Evolutionary conservation across 2,888 invertebrate species (phyloP).

Genomic region (Parthenolecanium corni): DNA sequence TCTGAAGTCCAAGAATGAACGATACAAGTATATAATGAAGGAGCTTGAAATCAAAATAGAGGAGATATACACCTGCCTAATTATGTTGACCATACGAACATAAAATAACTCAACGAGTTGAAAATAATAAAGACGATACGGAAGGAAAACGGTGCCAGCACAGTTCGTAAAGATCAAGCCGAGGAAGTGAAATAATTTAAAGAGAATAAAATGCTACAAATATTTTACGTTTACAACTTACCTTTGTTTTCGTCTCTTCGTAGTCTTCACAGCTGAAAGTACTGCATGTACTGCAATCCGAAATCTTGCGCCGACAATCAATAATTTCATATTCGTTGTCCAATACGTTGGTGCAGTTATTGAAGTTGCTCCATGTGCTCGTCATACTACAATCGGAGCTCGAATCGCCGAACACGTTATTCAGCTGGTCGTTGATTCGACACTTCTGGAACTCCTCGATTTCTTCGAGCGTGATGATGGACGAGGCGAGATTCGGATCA

Average conservation of each 20-base stretch:
- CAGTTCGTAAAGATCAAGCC: no score
- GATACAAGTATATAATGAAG: no score
- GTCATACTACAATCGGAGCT: conserved; percentile 48
- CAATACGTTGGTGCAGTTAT: conserved; percentile 46
- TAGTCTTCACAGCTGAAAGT: conserved; percentile 63
- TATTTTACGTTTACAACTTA: no score
- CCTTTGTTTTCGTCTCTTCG: conserved; percentile 40
- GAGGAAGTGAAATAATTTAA: no score
- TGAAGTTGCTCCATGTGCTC: conserved; percentile 48
- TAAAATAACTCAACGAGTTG: no score
- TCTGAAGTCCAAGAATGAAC: no score
- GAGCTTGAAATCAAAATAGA: no score
- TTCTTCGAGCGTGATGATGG: conserved; percentile 48
- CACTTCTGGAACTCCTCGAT: conserved; percentile 44
- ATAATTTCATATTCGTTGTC: conserved; percentile 48
- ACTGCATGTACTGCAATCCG: conserved; percentile 64
- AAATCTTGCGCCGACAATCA: conserved; percentile 49
- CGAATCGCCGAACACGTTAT: conserved; percentile 34
- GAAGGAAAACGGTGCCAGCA: no score
- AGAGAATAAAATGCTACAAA: no score
- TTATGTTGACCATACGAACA: no score
- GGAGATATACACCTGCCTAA: no score
- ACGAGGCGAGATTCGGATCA: conserved; percentile 44
- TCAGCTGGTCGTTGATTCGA: conserved; percentile 29
- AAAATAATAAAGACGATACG: no score